These are phyloP conservation scores for Amazona finschi DNA, from an alignment of 2,797 vertebrate genomes.

Conservation along the genomic window DNA sequence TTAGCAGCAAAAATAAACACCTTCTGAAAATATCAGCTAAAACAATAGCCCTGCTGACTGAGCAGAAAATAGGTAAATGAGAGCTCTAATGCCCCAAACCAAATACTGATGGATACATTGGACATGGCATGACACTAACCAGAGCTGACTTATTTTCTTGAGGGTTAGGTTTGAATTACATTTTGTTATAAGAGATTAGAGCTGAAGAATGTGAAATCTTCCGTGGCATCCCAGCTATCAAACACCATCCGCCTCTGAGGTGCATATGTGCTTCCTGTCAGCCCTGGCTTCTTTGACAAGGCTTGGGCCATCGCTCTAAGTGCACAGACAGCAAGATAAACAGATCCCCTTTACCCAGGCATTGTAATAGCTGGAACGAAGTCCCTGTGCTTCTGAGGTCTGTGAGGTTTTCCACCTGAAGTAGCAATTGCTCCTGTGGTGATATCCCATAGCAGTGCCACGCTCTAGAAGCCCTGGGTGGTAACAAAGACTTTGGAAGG, in stretches of 20 bases:
- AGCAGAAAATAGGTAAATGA: constrained; percentile 26
- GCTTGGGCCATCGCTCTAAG: not conserved
- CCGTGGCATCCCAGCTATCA: not conserved
- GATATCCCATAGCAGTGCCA: not conserved
- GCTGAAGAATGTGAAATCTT: constrained; percentile 42
- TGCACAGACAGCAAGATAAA: not conserved
- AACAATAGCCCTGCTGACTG: constrained; percentile 11
- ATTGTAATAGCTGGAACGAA: not conserved
- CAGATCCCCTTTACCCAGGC: not conserved
- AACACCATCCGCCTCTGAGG: not conserved
- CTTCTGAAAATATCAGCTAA: constrained; percentile 33
- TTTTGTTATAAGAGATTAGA: constrained; percentile 56
- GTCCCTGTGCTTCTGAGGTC: not conserved
- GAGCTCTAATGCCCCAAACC: constrained; percentile 33
- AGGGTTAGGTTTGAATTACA: not conserved
- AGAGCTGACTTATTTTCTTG: not conserved
- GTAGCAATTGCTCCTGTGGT: not conserved
- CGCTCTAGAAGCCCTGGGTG: not conserved
- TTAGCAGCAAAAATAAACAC: constrained; percentile 48
- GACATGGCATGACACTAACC: not conserved
- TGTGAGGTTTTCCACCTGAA: not conserved
- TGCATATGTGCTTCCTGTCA: not conserved
- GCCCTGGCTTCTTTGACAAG: not conserved
- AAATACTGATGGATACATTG: not conserved
- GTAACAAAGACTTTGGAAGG: not conserved